Evolutionary conservation across 2,888 invertebrate genomes (phyloP).

Genomic region (Ptychoptera albimana): DNA sequence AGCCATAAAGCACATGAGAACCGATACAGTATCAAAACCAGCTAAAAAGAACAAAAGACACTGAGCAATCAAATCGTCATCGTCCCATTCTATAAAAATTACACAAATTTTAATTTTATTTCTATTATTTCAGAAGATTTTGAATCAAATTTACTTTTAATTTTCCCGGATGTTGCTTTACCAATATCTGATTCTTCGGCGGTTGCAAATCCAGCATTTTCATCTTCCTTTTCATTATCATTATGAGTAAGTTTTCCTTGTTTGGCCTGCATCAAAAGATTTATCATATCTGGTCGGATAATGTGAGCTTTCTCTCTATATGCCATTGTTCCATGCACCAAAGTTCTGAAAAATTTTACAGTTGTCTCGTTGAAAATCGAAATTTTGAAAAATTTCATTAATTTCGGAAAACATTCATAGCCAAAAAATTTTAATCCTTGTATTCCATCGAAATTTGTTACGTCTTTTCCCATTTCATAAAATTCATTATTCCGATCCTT

Average conservation of each 20-base stretch:
- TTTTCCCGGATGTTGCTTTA: not conserved
- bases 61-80: slow-evolving; percentile 40
- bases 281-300: slow-evolving; percentile 23
- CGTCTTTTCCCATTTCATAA: slow-evolving; percentile 33
- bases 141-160: slow-evolving; percentile 12
- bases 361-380: not conserved
- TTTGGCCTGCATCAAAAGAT: slow-evolving; percentile 32
- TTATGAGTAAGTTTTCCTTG: slow-evolving; percentile 19
- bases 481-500: slow-evolving; percentile 36
- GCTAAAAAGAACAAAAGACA: slow-evolving; percentile 38
- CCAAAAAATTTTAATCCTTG: not conserved
- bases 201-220: slow-evolving; percentile 11
- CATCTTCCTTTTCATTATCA: not conserved
- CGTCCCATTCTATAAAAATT: slow-evolving; percentile 21
- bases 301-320: not conserved
- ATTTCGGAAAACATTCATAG: not conserved
- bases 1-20: slow-evolving; percentile 33
- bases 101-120: too few relatives aligned
- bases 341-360: not conserved
- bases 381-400: not conserved
- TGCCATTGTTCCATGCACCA: slow-evolving; percentile 1
- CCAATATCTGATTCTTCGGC: slow-evolving; percentile 24
- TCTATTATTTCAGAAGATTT: too few relatives aligned
- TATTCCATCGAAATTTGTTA: slow-evolving; percentile 25
- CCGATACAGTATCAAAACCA: slow-evolving; percentile 35